A percentile compares a stretch with the other conserved stretches of the same genome.
phyloP scores from a whole-genome alignment of 2,888 invertebrate species.

The Stenichneumon culpator region DNA sequence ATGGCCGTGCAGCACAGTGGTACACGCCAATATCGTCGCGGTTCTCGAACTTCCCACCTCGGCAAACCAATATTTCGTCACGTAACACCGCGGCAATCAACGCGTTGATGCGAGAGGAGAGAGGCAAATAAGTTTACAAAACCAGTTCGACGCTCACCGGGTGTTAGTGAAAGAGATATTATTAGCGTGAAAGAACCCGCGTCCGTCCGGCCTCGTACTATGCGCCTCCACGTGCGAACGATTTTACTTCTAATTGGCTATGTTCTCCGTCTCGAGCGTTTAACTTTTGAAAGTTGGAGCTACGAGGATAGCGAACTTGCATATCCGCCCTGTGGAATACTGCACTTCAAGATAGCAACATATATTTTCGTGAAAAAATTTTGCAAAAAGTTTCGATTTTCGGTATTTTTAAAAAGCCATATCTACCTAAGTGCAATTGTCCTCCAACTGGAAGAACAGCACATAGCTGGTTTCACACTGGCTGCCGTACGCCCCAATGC shows the following conservation, averaged over 20 bases:
- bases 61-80: conserved; percentile 40
- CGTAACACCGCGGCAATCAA: conserved; percentile 29
- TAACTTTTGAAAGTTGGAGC: conserved; percentile 40
- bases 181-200: conserved; percentile 39
- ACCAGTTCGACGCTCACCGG: conserved; percentile 25
- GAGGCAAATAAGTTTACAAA: conserved; percentile 37
- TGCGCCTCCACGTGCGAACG: conserved; percentile 33
- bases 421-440: too few species aligned
- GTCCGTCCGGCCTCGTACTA: conserved; percentile 10
- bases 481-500: too few species aligned
- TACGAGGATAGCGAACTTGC: background rate
- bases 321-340: background rate
- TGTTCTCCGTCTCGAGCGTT: conserved; percentile 38
- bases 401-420: too few species aligned
- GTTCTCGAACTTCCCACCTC: conserved; percentile 11
- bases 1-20: background rate
- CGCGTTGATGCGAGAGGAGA: conserved; percentile 10
- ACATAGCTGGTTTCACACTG: too few species aligned
- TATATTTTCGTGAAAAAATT: background rate
- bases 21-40: background rate
- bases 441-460: too few species aligned
- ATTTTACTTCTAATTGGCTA: conserved; percentile 39
- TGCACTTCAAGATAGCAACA: background rate
- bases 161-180: conserved; percentile 39
- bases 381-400: too few species aligned